These are phyloP conservation scores for Exaiptasia diaphana DNA, from an alignment of 64 coral and sea anemone species.

Conservation along the genomic window DNA sequence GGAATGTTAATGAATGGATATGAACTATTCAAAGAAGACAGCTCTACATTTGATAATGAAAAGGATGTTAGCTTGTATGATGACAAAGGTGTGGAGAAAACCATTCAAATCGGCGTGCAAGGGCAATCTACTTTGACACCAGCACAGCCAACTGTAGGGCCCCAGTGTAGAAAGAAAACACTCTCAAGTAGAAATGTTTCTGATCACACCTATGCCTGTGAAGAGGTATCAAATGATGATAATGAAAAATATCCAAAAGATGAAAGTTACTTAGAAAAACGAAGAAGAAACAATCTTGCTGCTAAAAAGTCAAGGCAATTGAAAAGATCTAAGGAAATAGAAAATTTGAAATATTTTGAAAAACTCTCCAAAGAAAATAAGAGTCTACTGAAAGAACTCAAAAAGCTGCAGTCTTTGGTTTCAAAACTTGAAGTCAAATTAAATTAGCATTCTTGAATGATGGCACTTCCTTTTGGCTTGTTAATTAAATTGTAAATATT, in stretches of 20 bases:
- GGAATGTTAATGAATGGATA: not conserved
- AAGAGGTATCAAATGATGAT: not conserved
- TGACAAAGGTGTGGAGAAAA: not conserved
- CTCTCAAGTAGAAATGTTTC: not conserved
- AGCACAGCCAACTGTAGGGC: not conserved
- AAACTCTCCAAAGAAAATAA: constrained; percentile 34
- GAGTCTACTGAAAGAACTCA: constrained; percentile 7
- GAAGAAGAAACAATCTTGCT: constrained; percentile 50
- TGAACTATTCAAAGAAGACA: not conserved
- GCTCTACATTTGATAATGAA: not conserved
- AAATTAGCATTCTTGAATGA: too few species aligned
- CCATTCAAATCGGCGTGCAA: not conserved
- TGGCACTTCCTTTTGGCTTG: too few species aligned
- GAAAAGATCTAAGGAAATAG: constrained; percentile 32
- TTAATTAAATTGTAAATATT: too few species aligned
- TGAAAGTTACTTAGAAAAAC: constrained; percentile 29
- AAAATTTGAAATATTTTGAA: not conserved
- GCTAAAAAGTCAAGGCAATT: constrained; percentile 39
- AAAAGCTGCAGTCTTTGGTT: constrained; percentile 6
- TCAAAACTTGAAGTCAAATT: constrained; percentile 11
- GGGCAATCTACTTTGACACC: not conserved
- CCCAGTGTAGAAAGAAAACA: not conserved
- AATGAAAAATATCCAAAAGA: not conserved
- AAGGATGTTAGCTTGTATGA: not conserved
- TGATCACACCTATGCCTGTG: not conserved